These are phyloP conservation scores for Darevskia mixta DNA, from an alignment of 2,797 vertebrate species.

Conservation along the genomic window DNA sequence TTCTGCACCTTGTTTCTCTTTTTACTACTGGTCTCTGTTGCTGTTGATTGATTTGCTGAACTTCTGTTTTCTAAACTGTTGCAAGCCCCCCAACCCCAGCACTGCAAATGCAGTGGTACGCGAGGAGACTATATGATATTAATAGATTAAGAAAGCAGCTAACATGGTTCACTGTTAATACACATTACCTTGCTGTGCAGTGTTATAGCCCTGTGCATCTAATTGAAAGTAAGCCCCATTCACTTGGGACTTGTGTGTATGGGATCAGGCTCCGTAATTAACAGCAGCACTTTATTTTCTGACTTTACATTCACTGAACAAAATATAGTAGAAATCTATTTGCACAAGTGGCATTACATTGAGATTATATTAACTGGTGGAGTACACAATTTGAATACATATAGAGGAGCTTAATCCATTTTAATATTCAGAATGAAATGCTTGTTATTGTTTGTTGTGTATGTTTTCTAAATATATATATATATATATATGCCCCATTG, in stretches of 20 bases:
- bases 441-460: background rate
- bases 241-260: background rate
- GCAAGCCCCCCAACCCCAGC: background rate
- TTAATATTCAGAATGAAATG: too few relatives aligned
- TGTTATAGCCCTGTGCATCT: background rate
- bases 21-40: background rate
- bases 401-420: background rate
- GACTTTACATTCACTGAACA: background rate
- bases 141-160: background rate
- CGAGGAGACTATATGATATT: background rate
- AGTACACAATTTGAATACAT: background rate
- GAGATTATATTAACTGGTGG: background rate
- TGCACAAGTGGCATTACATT: background rate
- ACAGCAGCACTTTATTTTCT: background rate
- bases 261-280: background rate
- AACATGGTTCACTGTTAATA: background rate
- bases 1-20: background rate
- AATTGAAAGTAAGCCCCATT: background rate
- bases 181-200: background rate
- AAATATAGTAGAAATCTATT: slow-evolving; percentile 8
- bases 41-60: background rate
- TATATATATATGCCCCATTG: background rate
- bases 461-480: background rate
- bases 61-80: background rate
- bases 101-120: background rate